Evolutionary conservation across 2,797 vertebrate genomes (phyloP).

Genomic region (Trichosurus vulpecula): DNA sequence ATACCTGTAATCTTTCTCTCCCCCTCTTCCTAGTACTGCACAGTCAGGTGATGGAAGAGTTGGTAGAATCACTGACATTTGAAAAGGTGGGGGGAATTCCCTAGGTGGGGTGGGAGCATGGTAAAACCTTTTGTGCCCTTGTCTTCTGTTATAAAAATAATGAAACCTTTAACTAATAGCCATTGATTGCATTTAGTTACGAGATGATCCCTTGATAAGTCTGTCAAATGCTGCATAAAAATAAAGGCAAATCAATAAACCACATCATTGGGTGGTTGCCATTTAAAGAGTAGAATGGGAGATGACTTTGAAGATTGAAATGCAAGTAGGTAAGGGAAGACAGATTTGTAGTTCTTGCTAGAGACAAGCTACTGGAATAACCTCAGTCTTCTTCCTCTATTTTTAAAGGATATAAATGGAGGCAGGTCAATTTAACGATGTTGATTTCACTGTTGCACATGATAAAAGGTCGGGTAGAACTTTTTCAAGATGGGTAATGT

Average conservation of each 20-base stretch:
- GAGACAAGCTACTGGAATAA: background rate
- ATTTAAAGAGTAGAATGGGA: conserved; percentile 15
- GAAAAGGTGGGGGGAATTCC: conserved; percentile 5
- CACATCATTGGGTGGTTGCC: conserved; percentile 8
- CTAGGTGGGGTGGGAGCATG: background rate
- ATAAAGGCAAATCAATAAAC: background rate
- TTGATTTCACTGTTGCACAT: background rate
- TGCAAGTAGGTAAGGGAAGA: background rate
- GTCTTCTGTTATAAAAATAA: conserved; percentile 37
- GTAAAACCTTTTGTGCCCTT: conserved; percentile 29
- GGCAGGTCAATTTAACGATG: background rate
- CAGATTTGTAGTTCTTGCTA: conserved; percentile 21
- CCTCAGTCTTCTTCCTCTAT: background rate
- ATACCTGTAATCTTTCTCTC: background rate
- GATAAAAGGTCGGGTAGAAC: background rate
- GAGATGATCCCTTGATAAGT: conserved; percentile 29
- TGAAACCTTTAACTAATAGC: conserved; percentile 32
- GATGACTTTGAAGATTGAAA: background rate
- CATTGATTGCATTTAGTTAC: conserved; percentile 36
- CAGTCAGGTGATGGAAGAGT: background rate
- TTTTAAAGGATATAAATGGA: background rate
- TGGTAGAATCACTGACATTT: conserved; percentile 28
- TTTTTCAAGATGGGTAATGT: conserved; percentile 21
- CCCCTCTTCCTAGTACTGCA: background rate
- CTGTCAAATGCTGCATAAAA: conserved; percentile 35